Percentiles rank a stretch among this genome's conserved stretches.
phyloP scores from a whole-genome alignment of 1,140 invertebrate genomes.

The Cyphomyrmex costatus region DNA sequence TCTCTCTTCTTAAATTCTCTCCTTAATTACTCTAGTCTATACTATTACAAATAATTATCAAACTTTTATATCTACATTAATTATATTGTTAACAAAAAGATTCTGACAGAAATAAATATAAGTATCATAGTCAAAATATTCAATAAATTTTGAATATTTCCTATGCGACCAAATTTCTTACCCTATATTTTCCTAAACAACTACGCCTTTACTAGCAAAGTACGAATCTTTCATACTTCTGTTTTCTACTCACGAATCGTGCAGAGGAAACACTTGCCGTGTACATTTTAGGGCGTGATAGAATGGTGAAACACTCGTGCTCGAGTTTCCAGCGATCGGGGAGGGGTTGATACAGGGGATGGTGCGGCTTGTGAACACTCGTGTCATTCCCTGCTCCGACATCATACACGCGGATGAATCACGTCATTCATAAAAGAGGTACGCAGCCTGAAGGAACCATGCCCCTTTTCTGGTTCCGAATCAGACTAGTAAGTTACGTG shows the following conservation, averaged over 20 bases:
- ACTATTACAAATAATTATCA: too few species aligned
- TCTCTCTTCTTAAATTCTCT: too few species aligned
- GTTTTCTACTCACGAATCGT: conserved; percentile 61
- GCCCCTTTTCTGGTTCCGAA: conserved; percentile 26
- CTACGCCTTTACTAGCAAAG: not conserved
- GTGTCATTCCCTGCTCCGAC: conserved; percentile 82
- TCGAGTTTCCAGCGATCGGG: conserved; percentile 70
- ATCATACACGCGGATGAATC: conserved; percentile 77
- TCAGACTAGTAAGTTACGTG: not conserved
- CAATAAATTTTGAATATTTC: not conserved
- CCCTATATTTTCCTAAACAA: not conserved
- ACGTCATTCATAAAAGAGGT: conserved; percentile 48
- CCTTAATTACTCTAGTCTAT: too few species aligned
- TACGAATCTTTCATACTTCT: conserved; percentile 8
- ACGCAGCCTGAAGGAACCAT: conserved; percentile 54
- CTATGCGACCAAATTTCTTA: too few species aligned
- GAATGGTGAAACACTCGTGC: conserved; percentile 60
- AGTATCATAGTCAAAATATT: conserved; percentile 4
- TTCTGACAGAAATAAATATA: not conserved
- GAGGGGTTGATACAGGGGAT: conserved; percentile 71
- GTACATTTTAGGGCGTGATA: conserved; percentile 42
- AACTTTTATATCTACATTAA: not conserved
- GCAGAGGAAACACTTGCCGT: conserved; percentile 68
- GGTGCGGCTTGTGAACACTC: conserved; percentile 84
- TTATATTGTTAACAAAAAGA: not conserved